Base-by-base conservation (phyloP, 2,888 invertebrate species). In the Volucella zonaria region DNA sequence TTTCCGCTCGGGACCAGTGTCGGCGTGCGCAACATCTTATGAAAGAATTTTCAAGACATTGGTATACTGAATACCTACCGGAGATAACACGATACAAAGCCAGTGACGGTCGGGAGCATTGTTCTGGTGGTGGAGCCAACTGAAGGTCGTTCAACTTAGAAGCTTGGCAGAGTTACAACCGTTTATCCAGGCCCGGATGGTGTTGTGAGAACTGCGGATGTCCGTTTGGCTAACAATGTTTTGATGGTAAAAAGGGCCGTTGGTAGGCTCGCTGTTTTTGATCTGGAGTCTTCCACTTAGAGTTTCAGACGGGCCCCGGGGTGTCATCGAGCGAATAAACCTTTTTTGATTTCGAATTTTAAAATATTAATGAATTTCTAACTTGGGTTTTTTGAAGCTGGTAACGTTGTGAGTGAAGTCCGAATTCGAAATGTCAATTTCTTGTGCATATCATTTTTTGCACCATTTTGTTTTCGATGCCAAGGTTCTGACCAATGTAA, bases 51-150 rank as follows among this genome's bases (percentile, higher is more conserved):
- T 23, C 49, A 6, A 56, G 31, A 12, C 38, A 38, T 4, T 71
- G 71, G 59, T 49, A 64, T 75, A n/a, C n/a, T n/a, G n/a, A n/a
- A n/a, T n/a, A 56, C 11, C 64, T 64, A 3, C 62, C 73, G 0
- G 49, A 64, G 23, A 56, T 66, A 2, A 64, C 58, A 8, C 56
- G 56, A n/a, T 14, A 58, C 40, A 1, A 74, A 56, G 14, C 45
- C 59, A 18, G 61, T 76, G 9, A 59, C n/a, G 12, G 15, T 76
- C 12, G 67, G 43, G 0, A 61, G 67, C 45, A 40, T 64, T 11
- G 64, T 38, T 11, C 18, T 64, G 9, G 38, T 58, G 31, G 23
- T 62, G n/a, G 47, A 62, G 3, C 42, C 51, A 2, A 9, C n/a
- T 15, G 52, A 67, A 18, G 45, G 18, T 2, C 67, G 45, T 3